These are phyloP conservation scores for Miltochrista miniata DNA, from an alignment of 2,888 invertebrate genomes.

Conservation along the genomic window DNA sequence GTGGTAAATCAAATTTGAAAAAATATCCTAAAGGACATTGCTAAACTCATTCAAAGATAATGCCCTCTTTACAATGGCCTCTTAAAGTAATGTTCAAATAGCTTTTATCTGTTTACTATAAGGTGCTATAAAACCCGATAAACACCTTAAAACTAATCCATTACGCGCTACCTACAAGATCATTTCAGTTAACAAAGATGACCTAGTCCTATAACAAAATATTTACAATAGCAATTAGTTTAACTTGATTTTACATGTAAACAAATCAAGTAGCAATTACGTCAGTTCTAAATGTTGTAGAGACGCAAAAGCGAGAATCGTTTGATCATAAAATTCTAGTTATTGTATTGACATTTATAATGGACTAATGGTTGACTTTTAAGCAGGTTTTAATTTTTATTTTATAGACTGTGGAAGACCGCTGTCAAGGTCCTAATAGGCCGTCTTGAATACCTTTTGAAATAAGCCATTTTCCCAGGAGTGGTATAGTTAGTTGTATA, in stretches of 20 bases:
- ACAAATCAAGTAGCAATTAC: slow-evolving; percentile 17
- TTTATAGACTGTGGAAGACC: no score
- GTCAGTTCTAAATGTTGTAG: slow-evolving; percentile 18
- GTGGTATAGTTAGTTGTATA: no score
- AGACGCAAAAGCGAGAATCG: slow-evolving; percentile 15
- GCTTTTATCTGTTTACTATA: no score
- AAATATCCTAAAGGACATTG: no score
- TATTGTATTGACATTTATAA: neutral
- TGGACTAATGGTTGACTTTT: neutral
- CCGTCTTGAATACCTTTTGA: no score
- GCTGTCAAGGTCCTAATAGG: no score
- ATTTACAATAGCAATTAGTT: slow-evolving; percentile 11
- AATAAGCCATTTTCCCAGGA: no score
- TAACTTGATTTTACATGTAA: slow-evolving; percentile 18
- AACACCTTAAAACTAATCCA: neutral
- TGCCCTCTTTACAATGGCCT: no score
- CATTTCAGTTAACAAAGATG: neutral
- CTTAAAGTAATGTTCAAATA: no score
- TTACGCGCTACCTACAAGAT: neutral
- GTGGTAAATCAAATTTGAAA: no score
- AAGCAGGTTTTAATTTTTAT: no score
- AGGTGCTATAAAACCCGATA: neutral
- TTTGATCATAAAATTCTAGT: slow-evolving; percentile 10
- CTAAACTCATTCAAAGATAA: no score
- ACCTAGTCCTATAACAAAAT: neutral